Conservation (phyloP, 2,113 vertebrate species). For the Speoplatyrhinus poulsoni region DNA sequence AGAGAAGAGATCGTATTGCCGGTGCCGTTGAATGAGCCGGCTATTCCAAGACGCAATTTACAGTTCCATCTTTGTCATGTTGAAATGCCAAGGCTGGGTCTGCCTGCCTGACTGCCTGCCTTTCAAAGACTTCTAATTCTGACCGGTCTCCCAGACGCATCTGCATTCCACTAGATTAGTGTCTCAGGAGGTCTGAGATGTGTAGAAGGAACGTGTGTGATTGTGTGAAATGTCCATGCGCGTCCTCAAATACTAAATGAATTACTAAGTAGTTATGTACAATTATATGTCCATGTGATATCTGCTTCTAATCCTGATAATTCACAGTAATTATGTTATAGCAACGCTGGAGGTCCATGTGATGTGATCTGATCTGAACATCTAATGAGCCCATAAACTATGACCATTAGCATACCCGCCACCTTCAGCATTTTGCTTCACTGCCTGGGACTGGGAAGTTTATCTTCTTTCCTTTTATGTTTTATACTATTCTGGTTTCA, state of each 20-base stretch:
- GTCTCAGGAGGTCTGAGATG: slow-evolving; percentile 27
- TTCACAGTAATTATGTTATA: slow-evolving; percentile 11
- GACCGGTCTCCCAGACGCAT: slow-evolving; percentile 39
- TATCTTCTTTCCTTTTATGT: slow-evolving; percentile 30
- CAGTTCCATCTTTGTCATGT: slow-evolving; percentile 63
- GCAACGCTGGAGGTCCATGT: slow-evolving; percentile 28
- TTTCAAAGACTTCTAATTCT: slow-evolving; percentile 53
- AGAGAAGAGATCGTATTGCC: slow-evolving; percentile 50
- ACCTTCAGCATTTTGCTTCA: slow-evolving; percentile 23
- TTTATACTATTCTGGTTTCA: slow-evolving; percentile 5
- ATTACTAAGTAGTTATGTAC: slow-evolving; percentile 9
- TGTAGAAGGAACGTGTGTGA: background rate
- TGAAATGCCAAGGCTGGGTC: slow-evolving; percentile 40
- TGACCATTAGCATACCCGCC: slow-evolving; percentile 25
- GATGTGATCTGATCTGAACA: slow-evolving; percentile 28
- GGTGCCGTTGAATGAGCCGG: slow-evolving; percentile 35
- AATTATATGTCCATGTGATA: slow-evolving; percentile 20
- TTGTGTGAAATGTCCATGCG: background rate
- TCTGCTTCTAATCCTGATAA: too few species aligned
- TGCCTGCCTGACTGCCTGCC: slow-evolving; percentile 22
- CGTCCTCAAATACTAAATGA: background rate
- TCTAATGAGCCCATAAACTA: slow-evolving; percentile 14
- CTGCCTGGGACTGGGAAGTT: slow-evolving; percentile 18
- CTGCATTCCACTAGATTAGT: slow-evolving; percentile 29
- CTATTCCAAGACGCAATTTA: slow-evolving; percentile 62